Percentiles rank a stretch among this genome's conserved stretches.
phyloP scores from a whole-genome alignment of 2,113 vertebrate genomes.

The Mandrillus leucophaeus region DNA sequence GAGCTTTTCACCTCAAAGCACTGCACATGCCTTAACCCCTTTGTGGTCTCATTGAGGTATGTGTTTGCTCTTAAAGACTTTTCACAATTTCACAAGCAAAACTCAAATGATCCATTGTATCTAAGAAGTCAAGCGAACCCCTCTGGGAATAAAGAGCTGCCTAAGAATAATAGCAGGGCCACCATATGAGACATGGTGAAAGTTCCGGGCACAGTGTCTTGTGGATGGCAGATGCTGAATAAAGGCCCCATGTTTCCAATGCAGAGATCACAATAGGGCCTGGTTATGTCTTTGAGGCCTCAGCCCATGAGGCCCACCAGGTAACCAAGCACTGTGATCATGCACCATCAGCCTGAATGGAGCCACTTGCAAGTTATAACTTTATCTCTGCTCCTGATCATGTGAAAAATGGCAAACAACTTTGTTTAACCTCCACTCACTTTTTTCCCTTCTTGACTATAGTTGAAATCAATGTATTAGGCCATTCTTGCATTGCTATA shows the following conservation, averaged over 20 bases:
- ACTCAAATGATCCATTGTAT: neutral
- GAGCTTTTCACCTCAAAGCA: neutral
- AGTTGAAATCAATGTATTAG: neutral
- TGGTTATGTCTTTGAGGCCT: neutral
- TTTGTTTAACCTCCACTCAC: neutral
- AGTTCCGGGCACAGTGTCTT: neutral
- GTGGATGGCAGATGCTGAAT: neutral
- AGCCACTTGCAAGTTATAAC: neutral
- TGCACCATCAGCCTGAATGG: neutral
- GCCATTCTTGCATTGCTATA: no score
- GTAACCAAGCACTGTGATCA: neutral
- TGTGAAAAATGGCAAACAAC: neutral
- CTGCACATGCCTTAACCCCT: neutral
- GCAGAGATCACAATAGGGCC: neutral
- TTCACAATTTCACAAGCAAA: neutral
- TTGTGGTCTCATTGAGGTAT: neutral
- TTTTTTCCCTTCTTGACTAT: neutral
- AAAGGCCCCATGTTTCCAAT: neutral
- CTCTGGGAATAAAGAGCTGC: neutral
- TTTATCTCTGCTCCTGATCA: neutral
- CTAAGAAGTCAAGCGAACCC: neutral
- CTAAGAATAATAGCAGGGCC: neutral
- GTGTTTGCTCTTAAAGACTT: neutral
- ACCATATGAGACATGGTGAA: neutral
- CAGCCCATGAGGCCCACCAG: neutral